phyloP scores from a whole-genome alignment of 53 echinoderm and acorn worm genomes.

The Arbacia lixula region DNA sequence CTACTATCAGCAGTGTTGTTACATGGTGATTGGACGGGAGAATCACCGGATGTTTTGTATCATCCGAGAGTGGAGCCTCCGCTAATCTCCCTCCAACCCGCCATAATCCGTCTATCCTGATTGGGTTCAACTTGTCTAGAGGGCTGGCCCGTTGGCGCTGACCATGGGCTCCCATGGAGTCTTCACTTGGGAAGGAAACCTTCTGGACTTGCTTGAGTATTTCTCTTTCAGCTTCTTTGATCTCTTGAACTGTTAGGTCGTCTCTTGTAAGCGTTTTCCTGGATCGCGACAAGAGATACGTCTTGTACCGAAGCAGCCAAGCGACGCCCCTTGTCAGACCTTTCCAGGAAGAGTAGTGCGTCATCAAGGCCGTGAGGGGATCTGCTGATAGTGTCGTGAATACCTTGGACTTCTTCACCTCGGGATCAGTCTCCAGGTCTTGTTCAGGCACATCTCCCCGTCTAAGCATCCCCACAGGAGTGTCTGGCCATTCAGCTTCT shows the following conservation, averaged over 20 bases:
- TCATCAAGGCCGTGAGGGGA: background rate
- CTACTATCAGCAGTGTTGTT: conserved; percentile 52
- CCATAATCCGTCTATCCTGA: conserved; percentile 48
- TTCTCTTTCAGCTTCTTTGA: conserved; percentile 35
- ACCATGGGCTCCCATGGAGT: background rate
- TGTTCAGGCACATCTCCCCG: background rate
- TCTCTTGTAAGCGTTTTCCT: background rate
- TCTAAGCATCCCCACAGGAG: too few species aligned
- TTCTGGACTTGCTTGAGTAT: conserved; percentile 57
- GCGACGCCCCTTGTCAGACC: conserved; percentile 48
- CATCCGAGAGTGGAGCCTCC: conserved; percentile 47
- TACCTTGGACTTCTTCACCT: conserved; percentile 55
- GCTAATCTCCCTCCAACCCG: conserved; percentile 62
- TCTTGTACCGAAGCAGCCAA: conserved; percentile 50
- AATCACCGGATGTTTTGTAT: conserved; percentile 61
- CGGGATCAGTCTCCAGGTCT: conserved; percentile 25
- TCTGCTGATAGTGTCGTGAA: conserved; percentile 12
- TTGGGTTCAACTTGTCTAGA: conserved; percentile 58
- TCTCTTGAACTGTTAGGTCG: conserved; percentile 37
- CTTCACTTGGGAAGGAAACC: conserved; percentile 16
- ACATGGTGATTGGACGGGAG: conserved; percentile 67
- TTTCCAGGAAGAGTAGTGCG: conserved; percentile 50
- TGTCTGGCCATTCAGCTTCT: conserved; percentile 53
- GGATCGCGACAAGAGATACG: background rate
- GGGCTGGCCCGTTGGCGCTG: too few species aligned